Percentiles rank a stretch among this genome's conserved stretches.
Conservation (phyloP, 35 echinoderm and acorn worm species). For the Apostichopus californicus region DNA sequence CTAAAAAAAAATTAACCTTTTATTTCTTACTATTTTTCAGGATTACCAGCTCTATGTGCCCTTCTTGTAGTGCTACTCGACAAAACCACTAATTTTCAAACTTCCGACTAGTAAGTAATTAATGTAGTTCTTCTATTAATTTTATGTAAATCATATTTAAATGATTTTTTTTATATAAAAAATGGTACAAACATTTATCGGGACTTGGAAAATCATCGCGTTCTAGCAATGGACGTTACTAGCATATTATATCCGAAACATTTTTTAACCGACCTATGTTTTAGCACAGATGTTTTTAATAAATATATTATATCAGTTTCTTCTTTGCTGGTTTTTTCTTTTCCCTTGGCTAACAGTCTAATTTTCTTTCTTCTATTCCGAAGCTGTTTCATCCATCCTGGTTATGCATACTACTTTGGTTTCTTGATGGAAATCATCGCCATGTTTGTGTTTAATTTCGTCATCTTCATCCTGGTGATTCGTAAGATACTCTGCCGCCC, state of each 20-base stretch:
- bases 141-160: no score
- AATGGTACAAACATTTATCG: no score
- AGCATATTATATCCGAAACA: no score
- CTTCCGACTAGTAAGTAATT: background rate
- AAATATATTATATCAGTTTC: background rate
- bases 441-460: constrained; percentile 22
- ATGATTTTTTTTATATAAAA: no score
- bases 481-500: constrained; percentile 42
- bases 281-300: no score
- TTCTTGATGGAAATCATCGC: constrained; percentile 11
- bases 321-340: background rate
- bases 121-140: background rate
- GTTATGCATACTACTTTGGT: constrained; percentile 16
- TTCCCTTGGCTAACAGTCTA: background rate
- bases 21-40: background rate
- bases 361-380: no score
- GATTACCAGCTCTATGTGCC: background rate
- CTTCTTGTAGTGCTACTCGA: background rate
- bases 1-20: no score
- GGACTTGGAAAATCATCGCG: no score
- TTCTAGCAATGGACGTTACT: no score
- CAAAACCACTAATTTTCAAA: background rate
- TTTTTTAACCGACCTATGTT: no score
- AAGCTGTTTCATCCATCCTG: constrained; percentile 38
- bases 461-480: constrained; percentile 17